Evolutionary conservation across 2,888 invertebrate genomes (phyloP).

Genomic region (Sminthurides aquaticus): DNA sequence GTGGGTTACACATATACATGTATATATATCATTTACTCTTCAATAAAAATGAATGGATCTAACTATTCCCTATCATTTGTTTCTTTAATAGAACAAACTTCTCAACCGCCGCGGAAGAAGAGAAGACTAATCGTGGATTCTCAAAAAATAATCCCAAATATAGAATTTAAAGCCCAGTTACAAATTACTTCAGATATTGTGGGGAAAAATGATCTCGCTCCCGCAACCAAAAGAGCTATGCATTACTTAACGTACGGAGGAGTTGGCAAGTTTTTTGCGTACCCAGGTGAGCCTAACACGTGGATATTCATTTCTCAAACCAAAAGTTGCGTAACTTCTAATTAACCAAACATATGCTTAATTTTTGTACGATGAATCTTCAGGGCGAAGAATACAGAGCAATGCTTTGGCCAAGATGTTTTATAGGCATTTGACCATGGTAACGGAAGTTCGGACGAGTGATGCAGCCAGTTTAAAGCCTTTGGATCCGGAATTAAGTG

Average conservation of each 20-base stretch:
- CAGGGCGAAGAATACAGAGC: conserved; percentile 33
- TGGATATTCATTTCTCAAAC: too few species aligned
- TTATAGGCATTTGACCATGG: conserved; percentile 32
- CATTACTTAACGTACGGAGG: conserved; percentile 29
- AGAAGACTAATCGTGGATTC: conserved; percentile 30
- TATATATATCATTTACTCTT: too few species aligned
- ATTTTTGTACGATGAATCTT: not conserved
- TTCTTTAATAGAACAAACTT: not conserved
- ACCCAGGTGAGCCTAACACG: conserved; percentile 31
- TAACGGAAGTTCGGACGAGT: conserved; percentile 20
- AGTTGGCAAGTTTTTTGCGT: conserved; percentile 36
- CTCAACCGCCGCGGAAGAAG: conserved; percentile 15
- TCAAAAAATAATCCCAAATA: conserved; percentile 30
- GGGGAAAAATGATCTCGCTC: conserved; percentile 31
- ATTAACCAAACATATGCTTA: not conserved
- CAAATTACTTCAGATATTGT: conserved; percentile 35
- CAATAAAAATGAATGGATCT: too few species aligned
- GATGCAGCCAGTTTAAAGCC: conserved; percentile 18
- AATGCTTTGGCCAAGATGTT: conserved; percentile 33
- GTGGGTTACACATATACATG: too few species aligned
- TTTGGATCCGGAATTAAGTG: conserved; percentile 34
- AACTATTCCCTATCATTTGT: too few species aligned
- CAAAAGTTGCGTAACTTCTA: too few species aligned
- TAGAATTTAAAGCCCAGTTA: conserved; percentile 34
- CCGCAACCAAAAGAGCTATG: conserved; percentile 35